phyloP scores from a whole-genome alignment of 2,888 invertebrate species.

The Mythimna impura region DNA sequence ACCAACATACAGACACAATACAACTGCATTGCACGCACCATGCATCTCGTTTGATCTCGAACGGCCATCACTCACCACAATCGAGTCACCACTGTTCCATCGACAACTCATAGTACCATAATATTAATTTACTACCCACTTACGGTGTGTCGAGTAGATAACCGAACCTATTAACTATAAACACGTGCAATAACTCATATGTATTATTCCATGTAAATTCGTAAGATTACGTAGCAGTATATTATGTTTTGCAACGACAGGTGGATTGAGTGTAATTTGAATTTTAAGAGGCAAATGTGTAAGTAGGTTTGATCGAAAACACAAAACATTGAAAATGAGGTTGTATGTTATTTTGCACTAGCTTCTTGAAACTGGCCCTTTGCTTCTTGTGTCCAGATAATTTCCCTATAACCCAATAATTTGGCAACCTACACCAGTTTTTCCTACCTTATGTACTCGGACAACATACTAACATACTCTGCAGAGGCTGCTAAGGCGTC shows the following conservation, averaged over 20 bases:
- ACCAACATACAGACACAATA: no score
- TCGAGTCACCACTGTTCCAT: background rate
- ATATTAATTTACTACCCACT: slow-evolving; percentile 41
- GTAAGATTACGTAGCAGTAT: slow-evolving; percentile 14
- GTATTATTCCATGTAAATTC: slow-evolving; percentile 63
- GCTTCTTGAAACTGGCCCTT: no score
- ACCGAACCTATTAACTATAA: slow-evolving; percentile 48
- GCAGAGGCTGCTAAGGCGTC: no score
- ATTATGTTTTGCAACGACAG: slow-evolving; percentile 45
- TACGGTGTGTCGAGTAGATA: slow-evolving; percentile 41
- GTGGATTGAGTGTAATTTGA: slow-evolving; percentile 32
- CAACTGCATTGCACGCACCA: background rate
- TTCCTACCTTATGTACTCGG: no score
- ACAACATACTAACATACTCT: no score
- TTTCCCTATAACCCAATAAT: no score
- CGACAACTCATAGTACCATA: slow-evolving; percentile 24
- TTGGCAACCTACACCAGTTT: no score
- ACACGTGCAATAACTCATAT: slow-evolving; percentile 35
- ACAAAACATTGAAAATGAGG: no score
- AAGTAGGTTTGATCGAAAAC: background rate
- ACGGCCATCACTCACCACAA: background rate
- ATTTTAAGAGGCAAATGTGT: slow-evolving; percentile 3
- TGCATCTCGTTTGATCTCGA: background rate
- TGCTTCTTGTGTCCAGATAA: no score
- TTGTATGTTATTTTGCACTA: no score